Evolutionary conservation across 2,113 vertebrate genomes (phyloP).

Genomic region (Etheostoma spectabile): DNA sequence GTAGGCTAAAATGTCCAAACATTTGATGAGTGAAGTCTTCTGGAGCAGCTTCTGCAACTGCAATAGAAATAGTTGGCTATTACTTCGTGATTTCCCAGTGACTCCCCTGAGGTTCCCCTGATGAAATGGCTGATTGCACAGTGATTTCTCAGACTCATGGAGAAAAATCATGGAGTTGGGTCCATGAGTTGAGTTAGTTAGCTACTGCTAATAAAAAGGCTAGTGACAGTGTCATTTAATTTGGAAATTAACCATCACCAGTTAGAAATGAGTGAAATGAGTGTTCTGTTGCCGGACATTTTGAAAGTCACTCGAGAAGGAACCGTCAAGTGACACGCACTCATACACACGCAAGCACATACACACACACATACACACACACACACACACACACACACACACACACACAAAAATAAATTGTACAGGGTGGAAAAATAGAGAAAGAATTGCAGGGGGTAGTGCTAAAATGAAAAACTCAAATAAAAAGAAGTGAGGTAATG

Average conservation of each 20-base stretch:
- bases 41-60: too few relatives aligned
- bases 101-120: too few relatives aligned
- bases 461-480: neutral
- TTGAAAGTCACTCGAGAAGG: constrained; percentile 17
- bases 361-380: constrained; percentile 31
- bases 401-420: too few relatives aligned
- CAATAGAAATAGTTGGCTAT: too few relatives aligned
- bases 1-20: too few relatives aligned
- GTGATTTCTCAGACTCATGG: too few relatives aligned
- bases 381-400: constrained; percentile 39
- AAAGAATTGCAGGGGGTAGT: neutral
- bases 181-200: too few relatives aligned
- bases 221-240: neutral
- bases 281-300: neutral
- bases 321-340: constrained; percentile 7
- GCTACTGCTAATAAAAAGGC: neutral
- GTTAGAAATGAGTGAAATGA: neutral
- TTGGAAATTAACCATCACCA: neutral
- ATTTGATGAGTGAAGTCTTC: too few relatives aligned
- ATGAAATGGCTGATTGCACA: too few relatives aligned
- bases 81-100: too few relatives aligned
- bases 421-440: constrained; percentile 55
- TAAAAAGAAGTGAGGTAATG: neutral
- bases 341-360: constrained; percentile 8
- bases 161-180: too few relatives aligned